These are phyloP conservation scores for Drosophila guanche DNA, from an alignment of 1,140 invertebrate species.

Conservation along the genomic window DNA sequence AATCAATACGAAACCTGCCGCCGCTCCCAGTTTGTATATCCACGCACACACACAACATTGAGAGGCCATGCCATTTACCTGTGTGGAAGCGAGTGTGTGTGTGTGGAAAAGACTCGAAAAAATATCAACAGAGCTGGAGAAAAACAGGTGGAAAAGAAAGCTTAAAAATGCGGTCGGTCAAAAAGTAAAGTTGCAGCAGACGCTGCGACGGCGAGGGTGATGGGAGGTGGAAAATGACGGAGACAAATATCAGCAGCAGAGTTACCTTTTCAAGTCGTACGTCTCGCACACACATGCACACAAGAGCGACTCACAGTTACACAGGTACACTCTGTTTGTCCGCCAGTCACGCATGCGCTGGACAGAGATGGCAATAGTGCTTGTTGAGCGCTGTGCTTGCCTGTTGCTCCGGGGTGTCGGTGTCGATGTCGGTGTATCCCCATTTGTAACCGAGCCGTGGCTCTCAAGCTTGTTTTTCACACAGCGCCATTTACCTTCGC, in stretches of 20 bases:
- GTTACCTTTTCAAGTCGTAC: conserved; percentile 68
- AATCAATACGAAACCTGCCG: conserved; percentile 78
- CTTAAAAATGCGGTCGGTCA: conserved; percentile 80
- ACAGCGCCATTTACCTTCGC: conserved; percentile 53
- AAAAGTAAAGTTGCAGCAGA: conserved; percentile 70
- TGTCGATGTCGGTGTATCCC: conserved; percentile 54
- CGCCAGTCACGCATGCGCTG: conserved; percentile 64
- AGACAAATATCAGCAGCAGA: conserved; percentile 56
- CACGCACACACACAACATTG: conserved; percentile 33
- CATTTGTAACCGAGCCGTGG: conserved; percentile 48
- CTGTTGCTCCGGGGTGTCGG: conserved; percentile 58
- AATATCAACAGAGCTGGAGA: conserved; percentile 70
- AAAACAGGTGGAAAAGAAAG: conserved; percentile 82
- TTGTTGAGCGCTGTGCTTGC: neutral
- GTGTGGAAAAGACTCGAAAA: conserved; percentile 54
- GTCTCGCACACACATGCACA: conserved; percentile 26
- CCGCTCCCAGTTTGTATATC: conserved; percentile 70
- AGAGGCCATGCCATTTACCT: conserved; percentile 13
- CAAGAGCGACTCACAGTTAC: neutral
- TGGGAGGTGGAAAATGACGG: conserved; percentile 21
- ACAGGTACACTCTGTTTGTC: conserved; percentile 23
- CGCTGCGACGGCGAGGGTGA: conserved; percentile 45
- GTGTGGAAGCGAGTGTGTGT: conserved; percentile 38
- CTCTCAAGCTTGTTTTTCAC: conserved; percentile 56
- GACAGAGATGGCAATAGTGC: conserved; percentile 58